Evolutionary conservation across 1,140 invertebrate species (phyloP), one percentile per base, ranked within the genome.

Genomic region (Drosophila lini): DNA sequence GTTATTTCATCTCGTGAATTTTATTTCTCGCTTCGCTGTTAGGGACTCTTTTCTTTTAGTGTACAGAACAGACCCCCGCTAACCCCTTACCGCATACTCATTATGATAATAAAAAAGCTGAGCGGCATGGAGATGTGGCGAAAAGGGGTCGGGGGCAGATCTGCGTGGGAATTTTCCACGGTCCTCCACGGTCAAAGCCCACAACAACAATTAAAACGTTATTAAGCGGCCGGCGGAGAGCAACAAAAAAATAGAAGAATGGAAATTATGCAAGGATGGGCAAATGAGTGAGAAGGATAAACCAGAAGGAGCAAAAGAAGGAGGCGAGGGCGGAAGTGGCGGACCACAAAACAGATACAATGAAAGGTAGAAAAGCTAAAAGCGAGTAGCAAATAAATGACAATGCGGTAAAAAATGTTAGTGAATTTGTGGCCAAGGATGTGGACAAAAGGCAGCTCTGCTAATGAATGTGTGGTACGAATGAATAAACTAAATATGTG

Each of bases 181-280:
- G 70, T 74, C 52, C 45, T 64, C 56, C 56, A 63, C 78, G 82
- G 76, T 83, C 84, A 89, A 83, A 88, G 83, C 84, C 83, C 80
- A 80, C 71, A 88, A 88, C 83, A 80, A 88, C 84, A 88, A 88
- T 88, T 88, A 88, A 88, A 88, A 88, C 73, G 84, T 88, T 88
- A 88, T 88, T 89, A 89, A 89, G 83, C 83, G 77, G 42, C 71
- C 76, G 71, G 48, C 60, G 25, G 38, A 48, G 34, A 32, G 31
- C 15, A 47, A 53, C 22, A 42, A 44, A 19, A 36, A 55, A 38
- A 55, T 25, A 25, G 19, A 63, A 74, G 55, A 63, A 56, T 56
- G 40, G 28, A 82, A 88, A 79, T 81, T 81, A 81, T 86, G 83
- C 83, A 85, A 78, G 81, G 62, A 71, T 42, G 63, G 47, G 56